Percentiles rank a stretch among this genome's conserved stretches.
phyloP scores from a whole-genome alignment of 2,797 vertebrate species.

The Poeciliopsis infans region DNA sequence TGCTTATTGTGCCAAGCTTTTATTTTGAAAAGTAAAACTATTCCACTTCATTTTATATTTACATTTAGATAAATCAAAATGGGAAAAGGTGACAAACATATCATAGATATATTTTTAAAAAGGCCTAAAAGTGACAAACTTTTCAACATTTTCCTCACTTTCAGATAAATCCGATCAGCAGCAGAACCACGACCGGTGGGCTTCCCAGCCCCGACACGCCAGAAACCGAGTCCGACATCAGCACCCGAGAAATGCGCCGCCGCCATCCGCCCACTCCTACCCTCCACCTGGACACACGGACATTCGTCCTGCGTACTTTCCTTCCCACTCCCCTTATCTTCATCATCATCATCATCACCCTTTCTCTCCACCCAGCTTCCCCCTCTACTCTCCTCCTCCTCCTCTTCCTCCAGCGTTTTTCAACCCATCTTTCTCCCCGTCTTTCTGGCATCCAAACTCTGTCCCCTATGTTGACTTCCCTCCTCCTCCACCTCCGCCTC shows the following conservation, averaged over 20 bases:
- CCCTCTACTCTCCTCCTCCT: constrained; percentile 33
- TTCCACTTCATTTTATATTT: neutral
- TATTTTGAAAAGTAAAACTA: constrained; percentile 1
- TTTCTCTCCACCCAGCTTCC: constrained; percentile 52
- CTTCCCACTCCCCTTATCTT: constrained; percentile 53
- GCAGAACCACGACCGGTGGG: constrained; percentile 1
- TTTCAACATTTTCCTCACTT: neutral
- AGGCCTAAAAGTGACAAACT: neutral
- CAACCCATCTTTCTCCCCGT: constrained; percentile 53
- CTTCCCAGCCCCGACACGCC: constrained; percentile 29
- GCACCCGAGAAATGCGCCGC: constrained; percentile 24
- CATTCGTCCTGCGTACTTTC: constrained; percentile 35
- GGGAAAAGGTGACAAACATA: neutral
- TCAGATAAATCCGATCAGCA: constrained; percentile 39
- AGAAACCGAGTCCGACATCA: constrained; percentile 44
- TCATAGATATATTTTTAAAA: neutral
- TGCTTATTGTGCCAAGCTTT: neutral
- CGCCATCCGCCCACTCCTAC: constrained; percentile 8
- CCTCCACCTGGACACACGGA: constrained; percentile 9
- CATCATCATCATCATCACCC: constrained; percentile 13
- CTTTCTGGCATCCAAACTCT: constrained; percentile 49
- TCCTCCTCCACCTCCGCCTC: constrained; percentile 45
- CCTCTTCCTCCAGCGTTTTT: constrained; percentile 50
- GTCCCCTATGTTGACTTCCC: constrained; percentile 44
- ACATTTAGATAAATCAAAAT: neutral